Base-by-base conservation (phyloP, 2,888 invertebrate genomes). In the Drosophila barbarae region DNA sequence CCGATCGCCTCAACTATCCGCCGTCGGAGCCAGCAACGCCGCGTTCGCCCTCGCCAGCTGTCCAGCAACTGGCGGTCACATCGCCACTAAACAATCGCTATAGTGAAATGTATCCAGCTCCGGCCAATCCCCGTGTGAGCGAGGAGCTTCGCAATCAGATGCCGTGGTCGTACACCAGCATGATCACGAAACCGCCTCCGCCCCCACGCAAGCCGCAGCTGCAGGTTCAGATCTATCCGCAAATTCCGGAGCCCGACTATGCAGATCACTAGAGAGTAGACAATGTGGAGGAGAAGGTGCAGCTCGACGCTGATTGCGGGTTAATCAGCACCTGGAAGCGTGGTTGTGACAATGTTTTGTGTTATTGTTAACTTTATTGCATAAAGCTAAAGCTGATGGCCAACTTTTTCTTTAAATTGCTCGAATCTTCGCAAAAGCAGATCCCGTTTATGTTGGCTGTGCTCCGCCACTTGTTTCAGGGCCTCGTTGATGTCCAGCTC, bases 181-280 rank as follows among this genome's bases (percentile, higher is more conserved):
- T 85, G 73, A 72, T 81, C 49, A 74, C 76, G 8, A 80, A 84
- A 46, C 84, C 84, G 0, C 76, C 78, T 5, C 76, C 77, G 23
- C 86, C 85, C 18, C 82, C 82, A 15, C 80, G 78, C 54, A 88
- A 83, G 55, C 82, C 76, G 23, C 84, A 91, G 26, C 74, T 76
- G 34, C 90, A 91, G 28, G 91, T 91, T 74, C 91, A 91, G 69
- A 91, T 91, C 49, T 87, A 91, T 67, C 93, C 93, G 8, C 92
- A 92, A 4, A 91, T 92, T 30, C 92, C 92, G 0, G 90, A 92
- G 47, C 92, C 93, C 0, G 92, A 93, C 79, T 92, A 93, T 84
- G 90, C 89, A 32, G 85, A 73, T 55, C 71, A 70, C 30, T 74
- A 75, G 58, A 15, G 13, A 23, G 55, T 15, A 13, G 30, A 8